These are phyloP conservation scores for Neotoma lepida DNA, from an alignment of 2,113 vertebrate species.

Conservation along the genomic window DNA sequence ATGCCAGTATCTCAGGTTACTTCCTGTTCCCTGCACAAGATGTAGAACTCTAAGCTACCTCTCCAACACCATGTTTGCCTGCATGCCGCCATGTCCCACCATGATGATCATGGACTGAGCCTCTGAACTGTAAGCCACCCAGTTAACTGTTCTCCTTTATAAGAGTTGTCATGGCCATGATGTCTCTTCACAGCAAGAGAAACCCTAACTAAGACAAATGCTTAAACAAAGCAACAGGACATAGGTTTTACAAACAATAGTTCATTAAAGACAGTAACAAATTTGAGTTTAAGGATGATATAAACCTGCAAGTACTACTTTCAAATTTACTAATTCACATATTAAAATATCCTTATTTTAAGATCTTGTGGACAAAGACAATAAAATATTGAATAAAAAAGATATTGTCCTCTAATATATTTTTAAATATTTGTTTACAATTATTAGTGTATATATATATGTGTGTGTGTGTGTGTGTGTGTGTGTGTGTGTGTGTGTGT, in stretches of 20 bases:
- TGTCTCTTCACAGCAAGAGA: not conserved
- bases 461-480: not conserved
- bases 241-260: slow-evolving; percentile 28
- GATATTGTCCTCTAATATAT: not conserved
- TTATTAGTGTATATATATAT: not conserved
- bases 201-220: not conserved
- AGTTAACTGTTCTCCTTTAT: not conserved
- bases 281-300: slow-evolving; percentile 14
- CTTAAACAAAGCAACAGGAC: not conserved
- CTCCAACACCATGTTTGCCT: not conserved
- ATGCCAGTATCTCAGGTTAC: not conserved
- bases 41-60: not conserved
- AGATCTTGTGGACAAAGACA: slow-evolving; percentile 26
- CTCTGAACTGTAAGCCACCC: not conserved
- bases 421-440: not conserved
- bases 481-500: not conserved
- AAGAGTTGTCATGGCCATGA: not conserved
- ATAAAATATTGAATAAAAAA: slow-evolving; percentile 26
- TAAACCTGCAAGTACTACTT: not conserved
- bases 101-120: not conserved
- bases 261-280: slow-evolving; percentile 53
- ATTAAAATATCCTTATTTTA: slow-evolving; percentile 16
- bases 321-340: slow-evolving; percentile 16
- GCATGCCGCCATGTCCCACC: not conserved
- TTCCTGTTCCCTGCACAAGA: not conserved